These are phyloP conservation scores for Eubucco bourcierii DNA, from an alignment of 2,113 vertebrate genomes.

Conservation along the genomic window DNA sequence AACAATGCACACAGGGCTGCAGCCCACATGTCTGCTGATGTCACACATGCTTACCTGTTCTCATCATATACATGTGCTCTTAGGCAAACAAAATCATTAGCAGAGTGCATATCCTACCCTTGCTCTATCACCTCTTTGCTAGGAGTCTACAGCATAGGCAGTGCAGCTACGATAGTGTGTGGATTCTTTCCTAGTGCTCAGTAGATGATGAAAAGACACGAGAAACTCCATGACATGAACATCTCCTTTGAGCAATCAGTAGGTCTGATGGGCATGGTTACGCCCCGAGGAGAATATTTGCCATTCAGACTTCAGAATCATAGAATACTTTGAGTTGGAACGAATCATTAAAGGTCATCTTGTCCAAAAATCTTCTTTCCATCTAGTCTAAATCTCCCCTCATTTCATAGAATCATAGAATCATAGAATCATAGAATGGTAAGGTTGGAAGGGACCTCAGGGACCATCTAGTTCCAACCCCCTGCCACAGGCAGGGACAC, in stretches of 20 bases:
- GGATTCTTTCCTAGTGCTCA: not conserved
- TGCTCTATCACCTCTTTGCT: not conserved
- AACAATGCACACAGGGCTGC: not conserved
- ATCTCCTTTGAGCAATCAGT: not conserved
- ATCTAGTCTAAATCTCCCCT: not conserved
- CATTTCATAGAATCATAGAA: too few species aligned
- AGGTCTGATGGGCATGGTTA: not conserved
- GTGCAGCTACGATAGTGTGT: not conserved
- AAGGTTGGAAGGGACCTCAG: too few species aligned
- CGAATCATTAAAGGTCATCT: too few species aligned
- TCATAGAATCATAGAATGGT: too few species aligned
- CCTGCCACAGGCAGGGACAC: too few species aligned
- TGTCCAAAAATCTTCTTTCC: not conserved
- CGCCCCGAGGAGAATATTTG: not conserved
- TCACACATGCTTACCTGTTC: not conserved
- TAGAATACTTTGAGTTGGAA: too few species aligned
- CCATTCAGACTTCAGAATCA: not conserved
- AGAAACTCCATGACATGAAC: not conserved
- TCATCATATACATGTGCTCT: not conserved
- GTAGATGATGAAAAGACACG: not conserved
- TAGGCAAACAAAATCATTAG: not conserved
- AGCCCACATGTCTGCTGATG: not conserved
- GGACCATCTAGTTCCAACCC: too few species aligned
- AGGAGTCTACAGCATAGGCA: not conserved
- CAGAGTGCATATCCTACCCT: not conserved